These are phyloP conservation scores for Pangasius mekongensis DNA, from an alignment of 2,797 vertebrate species.

Conservation along the genomic window DNA sequence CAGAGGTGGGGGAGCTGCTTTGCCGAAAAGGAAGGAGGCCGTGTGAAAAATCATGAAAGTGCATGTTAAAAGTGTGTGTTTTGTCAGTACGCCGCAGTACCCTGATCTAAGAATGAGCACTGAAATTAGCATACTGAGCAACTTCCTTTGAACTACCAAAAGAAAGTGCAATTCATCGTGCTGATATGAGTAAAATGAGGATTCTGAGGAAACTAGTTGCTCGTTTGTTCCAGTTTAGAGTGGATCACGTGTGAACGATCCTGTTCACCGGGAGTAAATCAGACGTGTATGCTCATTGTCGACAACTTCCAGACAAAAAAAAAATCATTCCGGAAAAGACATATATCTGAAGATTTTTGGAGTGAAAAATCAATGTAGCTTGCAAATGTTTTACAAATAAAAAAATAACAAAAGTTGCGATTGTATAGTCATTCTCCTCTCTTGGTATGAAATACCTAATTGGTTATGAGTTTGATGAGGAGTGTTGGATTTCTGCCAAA, in stretches of 20 bases:
- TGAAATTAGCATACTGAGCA: not conserved
- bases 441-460: not conserved
- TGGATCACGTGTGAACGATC: not conserved
- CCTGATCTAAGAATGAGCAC: not conserved
- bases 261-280: not conserved
- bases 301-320: too few relatives aligned
- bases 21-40: not conserved
- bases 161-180: not conserved
- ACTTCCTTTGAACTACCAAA: not conserved
- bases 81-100: not conserved
- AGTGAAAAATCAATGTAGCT: not conserved
- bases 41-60: not conserved
- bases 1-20: not conserved
- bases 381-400: not conserved
- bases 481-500: not conserved
- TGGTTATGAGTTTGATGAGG: not conserved
- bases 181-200: not conserved
- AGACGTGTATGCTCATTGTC: not conserved
- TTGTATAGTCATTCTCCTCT: not conserved
- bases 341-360: not conserved
- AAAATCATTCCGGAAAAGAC: not conserved
- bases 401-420: not conserved
- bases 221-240: not conserved
- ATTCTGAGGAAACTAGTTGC: not conserved
- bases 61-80: not conserved